Evolutionary conservation across 2,888 invertebrate genomes (phyloP).

Genomic region (Leistus spinibarbis): DNA sequence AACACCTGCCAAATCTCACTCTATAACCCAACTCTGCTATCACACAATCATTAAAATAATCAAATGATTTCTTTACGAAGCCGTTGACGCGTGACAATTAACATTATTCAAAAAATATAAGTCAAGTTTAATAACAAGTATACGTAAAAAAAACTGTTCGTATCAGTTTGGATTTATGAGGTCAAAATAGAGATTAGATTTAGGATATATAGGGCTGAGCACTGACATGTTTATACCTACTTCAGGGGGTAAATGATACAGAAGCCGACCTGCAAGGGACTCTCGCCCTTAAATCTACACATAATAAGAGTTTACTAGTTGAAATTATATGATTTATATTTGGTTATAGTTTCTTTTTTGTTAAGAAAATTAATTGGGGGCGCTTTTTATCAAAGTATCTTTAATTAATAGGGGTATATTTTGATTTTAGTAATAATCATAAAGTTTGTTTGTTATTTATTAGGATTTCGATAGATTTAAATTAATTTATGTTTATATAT

Average conservation of each 20-base stretch:
- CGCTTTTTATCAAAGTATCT: constrained; percentile 18
- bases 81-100: constrained; percentile 21
- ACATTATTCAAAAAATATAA: constrained; percentile 5
- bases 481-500: too few species aligned
- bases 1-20: constrained; percentile 24
- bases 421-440: constrained; percentile 1
- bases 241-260: constrained; percentile 3
- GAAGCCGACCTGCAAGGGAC: not conserved
- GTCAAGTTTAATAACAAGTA: not conserved
- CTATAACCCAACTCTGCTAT: not conserved
- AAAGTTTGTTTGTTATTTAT: not conserved
- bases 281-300: not conserved
- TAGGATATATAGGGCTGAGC: constrained; percentile 15
- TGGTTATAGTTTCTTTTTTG: not conserved
- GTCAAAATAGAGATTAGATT: constrained; percentile 35
- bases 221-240: constrained; percentile 33
- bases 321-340: not conserved
- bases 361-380: constrained; percentile 26
- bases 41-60: constrained; percentile 15
- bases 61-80: constrained; percentile 17
- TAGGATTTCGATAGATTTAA: not conserved
- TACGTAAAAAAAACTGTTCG: not conserved
- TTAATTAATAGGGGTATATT: constrained; percentile 20
- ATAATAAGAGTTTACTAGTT: not conserved
- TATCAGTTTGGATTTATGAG: constrained; percentile 11